These are phyloP conservation scores for Zootermopsis nevadensis DNA, from an alignment of 2,888 invertebrate genomes.

Conservation along the genomic window DNA sequence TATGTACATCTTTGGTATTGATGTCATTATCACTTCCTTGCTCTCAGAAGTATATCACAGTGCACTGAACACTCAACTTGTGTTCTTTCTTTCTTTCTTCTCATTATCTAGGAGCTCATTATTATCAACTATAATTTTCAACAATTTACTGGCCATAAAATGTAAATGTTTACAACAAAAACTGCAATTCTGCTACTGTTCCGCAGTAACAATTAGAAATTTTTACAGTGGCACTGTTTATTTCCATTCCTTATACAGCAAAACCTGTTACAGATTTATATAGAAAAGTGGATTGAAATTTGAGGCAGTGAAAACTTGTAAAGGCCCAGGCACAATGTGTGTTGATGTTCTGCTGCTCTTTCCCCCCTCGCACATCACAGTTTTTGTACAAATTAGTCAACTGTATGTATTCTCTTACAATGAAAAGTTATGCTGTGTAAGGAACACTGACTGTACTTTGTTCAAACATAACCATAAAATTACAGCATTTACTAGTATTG, in stretches of 20 bases:
- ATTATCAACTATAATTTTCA: not conserved
- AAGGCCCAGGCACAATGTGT: no score
- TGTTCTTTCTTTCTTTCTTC: constrained; percentile 12
- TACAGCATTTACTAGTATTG: no score
- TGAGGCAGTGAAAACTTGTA: no score
- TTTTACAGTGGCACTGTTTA: not conserved
- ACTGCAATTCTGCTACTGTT: not conserved
- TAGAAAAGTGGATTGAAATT: no score
- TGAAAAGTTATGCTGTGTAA: not conserved
- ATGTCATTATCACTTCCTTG: constrained; percentile 32
- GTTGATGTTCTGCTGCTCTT: no score
- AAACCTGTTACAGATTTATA: not conserved
- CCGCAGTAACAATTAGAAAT: not conserved
- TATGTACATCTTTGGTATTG: constrained; percentile 48
- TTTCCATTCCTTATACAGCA: not conserved
- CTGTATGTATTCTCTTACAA: no score
- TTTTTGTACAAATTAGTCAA: no score
- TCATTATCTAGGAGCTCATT: not conserved
- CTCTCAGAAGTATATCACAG: constrained; percentile 24
- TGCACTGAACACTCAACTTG: not conserved
- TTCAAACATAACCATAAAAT: no score
- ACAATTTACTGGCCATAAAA: constrained; percentile 23
- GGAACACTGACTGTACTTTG: not conserved
- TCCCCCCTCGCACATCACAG: no score
- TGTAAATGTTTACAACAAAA: not conserved